Conservation (phyloP, 1,140 invertebrate species). For the Drosophila albomicans region DNA sequence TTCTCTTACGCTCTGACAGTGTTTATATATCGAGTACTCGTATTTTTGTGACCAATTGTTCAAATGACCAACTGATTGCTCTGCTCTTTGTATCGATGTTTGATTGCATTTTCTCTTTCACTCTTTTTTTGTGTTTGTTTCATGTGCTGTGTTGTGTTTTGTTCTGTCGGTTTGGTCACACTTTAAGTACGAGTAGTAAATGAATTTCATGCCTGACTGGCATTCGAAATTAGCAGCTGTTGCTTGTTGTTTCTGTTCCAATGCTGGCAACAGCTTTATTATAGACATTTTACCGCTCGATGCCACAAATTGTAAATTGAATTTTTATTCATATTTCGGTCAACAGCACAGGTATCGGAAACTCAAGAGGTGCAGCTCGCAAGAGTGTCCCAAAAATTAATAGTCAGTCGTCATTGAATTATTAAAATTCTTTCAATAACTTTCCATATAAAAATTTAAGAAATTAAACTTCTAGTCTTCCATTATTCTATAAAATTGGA, state of each 20-base stretch:
- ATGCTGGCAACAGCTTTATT: slow-evolving; percentile 23
- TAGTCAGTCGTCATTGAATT: background rate
- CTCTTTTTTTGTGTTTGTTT: slow-evolving; percentile 12
- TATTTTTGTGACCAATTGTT: slow-evolving; percentile 18
- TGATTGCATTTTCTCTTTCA: slow-evolving; percentile 45
- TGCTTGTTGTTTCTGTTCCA: slow-evolving; percentile 11
- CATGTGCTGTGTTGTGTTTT: background rate
- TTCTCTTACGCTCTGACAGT: background rate
- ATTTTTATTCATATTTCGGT: slow-evolving; percentile 67
- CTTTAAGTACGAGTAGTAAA: slow-evolving; percentile 37
- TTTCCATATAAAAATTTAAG: too few relatives aligned
- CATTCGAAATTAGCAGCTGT: slow-evolving; percentile 65
- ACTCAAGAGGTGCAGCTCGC: slow-evolving; percentile 30
- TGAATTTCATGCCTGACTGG: slow-evolving; percentile 61
- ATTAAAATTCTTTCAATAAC: too few relatives aligned
- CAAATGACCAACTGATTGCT: slow-evolving; percentile 35
- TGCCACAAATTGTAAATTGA: slow-evolving; percentile 32
- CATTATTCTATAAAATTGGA: too few relatives aligned
- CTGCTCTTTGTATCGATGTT: slow-evolving; percentile 35
- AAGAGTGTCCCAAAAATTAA: slow-evolving; percentile 21
- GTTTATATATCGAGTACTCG: background rate
- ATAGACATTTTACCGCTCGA: slow-evolving; percentile 6
- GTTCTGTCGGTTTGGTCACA: slow-evolving; percentile 38
- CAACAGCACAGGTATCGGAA: slow-evolving; percentile 52
- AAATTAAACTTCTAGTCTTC: too few relatives aligned